phyloP scores from a whole-genome alignment of 2,888 invertebrate genomes.

The Fabriciana adippe region DNA sequence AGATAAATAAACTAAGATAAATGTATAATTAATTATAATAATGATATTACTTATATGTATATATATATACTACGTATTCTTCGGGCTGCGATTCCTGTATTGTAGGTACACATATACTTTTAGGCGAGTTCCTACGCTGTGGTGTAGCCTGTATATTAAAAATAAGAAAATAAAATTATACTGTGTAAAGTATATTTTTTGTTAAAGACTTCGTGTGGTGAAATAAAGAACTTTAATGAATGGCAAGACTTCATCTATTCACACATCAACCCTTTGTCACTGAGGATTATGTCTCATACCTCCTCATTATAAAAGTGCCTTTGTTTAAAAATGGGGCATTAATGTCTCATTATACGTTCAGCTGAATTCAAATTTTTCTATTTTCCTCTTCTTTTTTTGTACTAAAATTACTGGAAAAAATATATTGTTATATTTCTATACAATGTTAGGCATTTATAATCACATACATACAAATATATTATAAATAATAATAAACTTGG shows the following conservation, averaged over 20 bases:
- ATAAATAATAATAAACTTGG: too few species aligned
- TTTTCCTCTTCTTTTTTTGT: slow-evolving; percentile 16
- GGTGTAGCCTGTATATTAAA: background rate
- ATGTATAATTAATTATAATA: too few species aligned
- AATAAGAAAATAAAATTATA: background rate
- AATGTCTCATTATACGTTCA: slow-evolving; percentile 34
- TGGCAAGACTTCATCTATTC: slow-evolving; percentile 37
- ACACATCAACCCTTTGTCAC: slow-evolving; percentile 38
- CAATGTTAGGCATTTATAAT: background rate
- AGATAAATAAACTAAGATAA: too few species aligned
- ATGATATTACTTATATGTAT: too few species aligned
- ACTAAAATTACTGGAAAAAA: slow-evolving; percentile 2
- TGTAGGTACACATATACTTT: too few species aligned
- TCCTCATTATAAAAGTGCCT: slow-evolving; percentile 39
- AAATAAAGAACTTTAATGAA: slow-evolving; percentile 36
- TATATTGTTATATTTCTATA: background rate
- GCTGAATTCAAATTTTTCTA: slow-evolving; percentile 24
- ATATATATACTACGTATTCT: too few species aligned
- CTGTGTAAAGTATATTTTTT: slow-evolving; percentile 5
- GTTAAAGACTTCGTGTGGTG: slow-evolving; percentile 15
- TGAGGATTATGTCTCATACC: slow-evolving; percentile 37
- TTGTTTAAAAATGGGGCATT: slow-evolving; percentile 38
- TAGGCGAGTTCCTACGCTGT: too few species aligned
- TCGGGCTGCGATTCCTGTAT: too few species aligned
- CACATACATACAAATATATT: too few species aligned